A percentile compares a stretch with the other conserved stretches of the same genome.
Evolutionary conservation across 2,797 vertebrate species (phyloP).

Genomic region (Nyctalus aviator): DNA sequence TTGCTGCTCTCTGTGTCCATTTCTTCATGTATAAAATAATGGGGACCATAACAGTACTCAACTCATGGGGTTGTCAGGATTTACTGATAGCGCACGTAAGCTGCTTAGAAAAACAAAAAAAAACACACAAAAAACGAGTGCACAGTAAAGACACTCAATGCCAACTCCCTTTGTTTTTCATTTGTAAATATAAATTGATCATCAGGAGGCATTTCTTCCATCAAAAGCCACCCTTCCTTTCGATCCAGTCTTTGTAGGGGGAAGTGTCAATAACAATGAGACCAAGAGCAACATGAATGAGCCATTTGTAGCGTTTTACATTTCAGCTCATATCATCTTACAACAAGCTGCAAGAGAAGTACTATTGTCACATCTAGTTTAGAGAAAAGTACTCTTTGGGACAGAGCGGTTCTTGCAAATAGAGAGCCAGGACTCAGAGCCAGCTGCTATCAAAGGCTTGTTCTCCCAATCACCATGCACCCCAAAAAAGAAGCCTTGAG

Average conservation of each 20-base stretch:
- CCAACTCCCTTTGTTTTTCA: neutral
- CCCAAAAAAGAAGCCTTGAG: neutral
- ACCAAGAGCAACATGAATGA: neutral
- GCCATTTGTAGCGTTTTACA: neutral
- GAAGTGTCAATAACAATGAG: neutral
- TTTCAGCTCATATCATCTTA: neutral
- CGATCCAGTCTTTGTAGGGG: neutral
- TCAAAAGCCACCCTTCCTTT: neutral
- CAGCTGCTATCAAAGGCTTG: neutral
- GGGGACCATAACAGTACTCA: neutral
- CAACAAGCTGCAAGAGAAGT: neutral
- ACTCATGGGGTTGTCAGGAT: neutral
- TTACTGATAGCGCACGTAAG: neutral
- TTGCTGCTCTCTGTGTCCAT: neutral
- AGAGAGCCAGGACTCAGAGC: neutral
- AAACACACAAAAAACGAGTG: neutral
- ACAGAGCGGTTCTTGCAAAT: neutral
- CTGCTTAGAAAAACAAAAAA: neutral
- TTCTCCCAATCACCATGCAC: neutral
- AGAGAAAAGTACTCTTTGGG: neutral
- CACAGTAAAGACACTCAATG: neutral
- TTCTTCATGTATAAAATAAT: slow-evolving; percentile 24
- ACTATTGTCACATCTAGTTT: neutral
- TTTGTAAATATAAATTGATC: slow-evolving; percentile 6
- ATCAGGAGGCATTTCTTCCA: neutral